Conservation (phyloP, 2,113 vertebrate species). For the Nettapus auritus region DNA sequence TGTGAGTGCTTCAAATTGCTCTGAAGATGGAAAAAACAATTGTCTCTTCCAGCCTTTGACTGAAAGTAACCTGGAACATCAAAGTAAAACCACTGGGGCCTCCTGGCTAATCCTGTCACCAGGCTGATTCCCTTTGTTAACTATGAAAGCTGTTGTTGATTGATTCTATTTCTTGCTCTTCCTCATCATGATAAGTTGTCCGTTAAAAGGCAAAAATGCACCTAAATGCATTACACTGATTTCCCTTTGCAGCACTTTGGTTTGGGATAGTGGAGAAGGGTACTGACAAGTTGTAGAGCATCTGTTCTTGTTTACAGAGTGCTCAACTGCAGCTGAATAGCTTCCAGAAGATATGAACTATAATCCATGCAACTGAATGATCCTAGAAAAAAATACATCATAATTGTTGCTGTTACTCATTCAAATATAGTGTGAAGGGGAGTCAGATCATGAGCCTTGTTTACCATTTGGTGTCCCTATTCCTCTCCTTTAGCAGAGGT, state of each 20-base stretch:
- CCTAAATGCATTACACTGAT: neutral
- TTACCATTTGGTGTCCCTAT: neutral
- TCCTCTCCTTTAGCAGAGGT: neutral
- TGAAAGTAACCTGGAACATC: neutral
- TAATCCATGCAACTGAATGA: neutral
- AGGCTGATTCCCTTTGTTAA: neutral
- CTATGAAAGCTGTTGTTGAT: neutral
- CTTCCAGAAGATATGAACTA: slow-evolving; percentile 25
- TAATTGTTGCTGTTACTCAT: neutral
- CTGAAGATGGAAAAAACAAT: neutral
- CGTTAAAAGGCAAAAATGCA: neutral
- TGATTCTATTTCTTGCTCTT: neutral
- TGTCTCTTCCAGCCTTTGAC: neutral
- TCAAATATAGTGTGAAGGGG: neutral
- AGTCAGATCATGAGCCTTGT: neutral
- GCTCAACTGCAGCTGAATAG: neutral
- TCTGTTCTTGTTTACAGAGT: neutral
- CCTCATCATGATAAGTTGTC: neutral
- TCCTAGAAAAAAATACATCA: neutral
- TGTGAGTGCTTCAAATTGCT: neutral
- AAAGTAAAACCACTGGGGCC: neutral
- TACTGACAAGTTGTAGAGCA: neutral
- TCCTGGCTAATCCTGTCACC: neutral
- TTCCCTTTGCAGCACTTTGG: neutral
- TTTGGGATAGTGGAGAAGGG: neutral